Conservation (phyloP, 2,797 vertebrate genomes). For the Orestias chungarensis region DNA sequence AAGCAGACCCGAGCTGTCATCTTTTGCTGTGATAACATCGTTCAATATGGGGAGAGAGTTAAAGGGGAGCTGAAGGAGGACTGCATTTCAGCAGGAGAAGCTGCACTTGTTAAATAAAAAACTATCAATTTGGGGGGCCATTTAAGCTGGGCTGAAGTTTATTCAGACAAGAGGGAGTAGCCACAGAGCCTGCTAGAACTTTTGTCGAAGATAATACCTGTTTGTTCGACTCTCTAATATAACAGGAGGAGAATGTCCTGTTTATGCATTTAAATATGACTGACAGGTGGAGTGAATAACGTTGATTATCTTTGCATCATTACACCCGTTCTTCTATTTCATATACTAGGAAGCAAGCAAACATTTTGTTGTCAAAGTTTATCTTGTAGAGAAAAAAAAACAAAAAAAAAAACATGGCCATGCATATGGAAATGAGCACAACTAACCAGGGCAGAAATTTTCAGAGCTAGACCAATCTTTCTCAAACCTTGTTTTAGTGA, state of each 20-base stretch:
- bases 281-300: background rate
- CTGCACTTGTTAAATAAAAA: conserved; percentile 38
- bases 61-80: background rate
- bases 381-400: too few species aligned
- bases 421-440: background rate
- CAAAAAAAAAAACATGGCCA: too few species aligned
- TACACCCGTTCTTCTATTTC: background rate
- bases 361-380: background rate
- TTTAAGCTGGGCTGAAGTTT: conserved; percentile 8
- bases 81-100: conserved; percentile 45
- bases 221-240: background rate
- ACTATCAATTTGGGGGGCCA: conserved; percentile 19
- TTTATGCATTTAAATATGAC: background rate
- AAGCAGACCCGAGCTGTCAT: conserved; percentile 66
- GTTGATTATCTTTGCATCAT: background rate
- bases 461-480: background rate
- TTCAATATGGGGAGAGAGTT: conserved; percentile 50
- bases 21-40: conserved; percentile 65
- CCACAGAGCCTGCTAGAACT: background rate
- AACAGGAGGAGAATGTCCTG: background rate
- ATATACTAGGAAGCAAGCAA: background rate
- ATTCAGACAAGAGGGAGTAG: conserved; percentile 1
- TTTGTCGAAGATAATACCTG: background rate
- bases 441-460: background rate
- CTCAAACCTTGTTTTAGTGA: background rate